Base-by-base conservation (phyloP, 2,888 invertebrate species). In the Lepidochitona cinerea region DNA sequence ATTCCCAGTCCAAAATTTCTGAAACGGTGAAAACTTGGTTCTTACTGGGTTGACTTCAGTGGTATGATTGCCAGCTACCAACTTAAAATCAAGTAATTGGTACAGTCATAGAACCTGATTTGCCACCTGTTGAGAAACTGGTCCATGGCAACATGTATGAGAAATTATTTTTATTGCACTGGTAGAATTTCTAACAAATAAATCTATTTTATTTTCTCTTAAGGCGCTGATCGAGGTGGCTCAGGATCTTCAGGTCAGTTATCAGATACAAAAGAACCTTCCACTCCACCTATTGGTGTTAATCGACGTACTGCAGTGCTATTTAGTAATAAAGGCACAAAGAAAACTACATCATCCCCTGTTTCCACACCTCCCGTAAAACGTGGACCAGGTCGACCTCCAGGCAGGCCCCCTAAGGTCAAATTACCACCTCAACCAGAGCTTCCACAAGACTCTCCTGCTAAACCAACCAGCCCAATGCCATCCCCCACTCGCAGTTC, bases 291-390 rank as follows among this genome's bases (percentile, higher is more conserved):
- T 0, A 9, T 29, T 4, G 93, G 94, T 12, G 94, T 94, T 7
- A 94, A 94, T 87, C 91, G 94, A 36, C 88, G 95, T 84, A 95
- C 94, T 32, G 94, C 95, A n/a, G 95, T 95, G 35, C 90, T 95
- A 37, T 94, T 95, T 83, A 94, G 95, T 12, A 92, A 94, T 37
- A 71, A 71, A 41, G 71, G 65, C 33, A 14, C 66, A 36, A 18
- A 26, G 52, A 64, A 52, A 68, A 32, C 37, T 35, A 23, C 59
- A 41, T 32, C 35, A 37, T 9, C 54, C 68, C 3, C 64, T 23
- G 36, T 65, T 37, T 72, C 79, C 71, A 77, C 81, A 29, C 70
- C 77, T 59, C 68, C 77, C 32, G 68, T 79, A 66, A 78, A 80
- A 71, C 52, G 79, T 52, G 70, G 70, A 64, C 76, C 80, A 9